phyloP scores from a whole-genome alignment of 2,113 vertebrate species.

The Charadrius vociferus region DNA sequence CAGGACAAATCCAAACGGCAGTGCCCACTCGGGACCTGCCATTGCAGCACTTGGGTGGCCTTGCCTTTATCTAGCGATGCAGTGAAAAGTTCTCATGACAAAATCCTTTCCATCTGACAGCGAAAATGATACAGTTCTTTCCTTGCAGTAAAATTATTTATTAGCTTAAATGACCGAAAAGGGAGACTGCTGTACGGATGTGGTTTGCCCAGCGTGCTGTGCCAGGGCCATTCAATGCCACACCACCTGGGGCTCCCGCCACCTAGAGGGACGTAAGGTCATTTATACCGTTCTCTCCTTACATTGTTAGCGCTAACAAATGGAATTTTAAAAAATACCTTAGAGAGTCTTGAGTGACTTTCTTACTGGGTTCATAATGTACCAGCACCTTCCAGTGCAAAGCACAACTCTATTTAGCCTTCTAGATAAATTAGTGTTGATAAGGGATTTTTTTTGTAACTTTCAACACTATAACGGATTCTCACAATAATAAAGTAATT shows the following conservation, averaged over 20 bases:
- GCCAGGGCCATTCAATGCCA: not conserved
- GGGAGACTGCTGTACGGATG: fast-evolving
- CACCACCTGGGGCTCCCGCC: not conserved
- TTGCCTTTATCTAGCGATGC: not conserved
- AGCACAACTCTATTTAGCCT: not conserved
- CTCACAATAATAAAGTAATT: not conserved
- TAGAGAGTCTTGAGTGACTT: not conserved
- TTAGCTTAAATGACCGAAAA: not conserved
- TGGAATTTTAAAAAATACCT: fast-evolving
- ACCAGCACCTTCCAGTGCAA: not conserved
- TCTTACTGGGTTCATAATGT: not conserved
- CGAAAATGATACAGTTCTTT: not conserved
- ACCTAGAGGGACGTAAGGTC: not conserved
- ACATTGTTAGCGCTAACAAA: not conserved
- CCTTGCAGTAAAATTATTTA: not conserved
- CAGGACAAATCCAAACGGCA: not conserved
- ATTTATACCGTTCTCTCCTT: not conserved
- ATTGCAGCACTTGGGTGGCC: fast-evolving
- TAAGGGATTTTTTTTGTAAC: not conserved
- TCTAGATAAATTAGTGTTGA: not conserved
- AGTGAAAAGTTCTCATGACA: not conserved
- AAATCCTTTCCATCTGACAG: not conserved
- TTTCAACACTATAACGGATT: not conserved
- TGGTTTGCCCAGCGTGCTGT: not conserved
- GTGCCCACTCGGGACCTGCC: not conserved